Conservation (phyloP, 2,113 vertebrate species). For the Lepus europaeus region DNA sequence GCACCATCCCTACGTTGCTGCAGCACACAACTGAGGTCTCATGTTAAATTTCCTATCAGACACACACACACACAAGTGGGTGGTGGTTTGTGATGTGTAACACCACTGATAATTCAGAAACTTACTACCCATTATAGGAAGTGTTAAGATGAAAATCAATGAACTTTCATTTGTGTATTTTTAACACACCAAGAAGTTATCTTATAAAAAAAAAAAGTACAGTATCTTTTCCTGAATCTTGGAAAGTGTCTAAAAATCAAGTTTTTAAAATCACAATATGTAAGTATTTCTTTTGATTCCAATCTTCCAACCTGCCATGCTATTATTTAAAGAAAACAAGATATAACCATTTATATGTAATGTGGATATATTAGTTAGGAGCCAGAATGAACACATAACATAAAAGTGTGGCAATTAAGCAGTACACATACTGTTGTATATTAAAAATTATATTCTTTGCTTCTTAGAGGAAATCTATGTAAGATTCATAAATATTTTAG, state of each 20-base stretch:
- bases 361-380: background rate
- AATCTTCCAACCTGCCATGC: background rate
- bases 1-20: background rate
- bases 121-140: background rate
- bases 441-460: background rate
- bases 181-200: background rate
- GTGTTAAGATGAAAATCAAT: background rate
- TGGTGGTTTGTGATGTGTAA: background rate
- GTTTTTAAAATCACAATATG: background rate
- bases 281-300: background rate
- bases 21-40: background rate
- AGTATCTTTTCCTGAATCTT: background rate
- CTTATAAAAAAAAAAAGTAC: background rate
- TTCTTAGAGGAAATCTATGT: background rate
- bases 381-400: background rate
- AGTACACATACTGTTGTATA: background rate
- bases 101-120: background rate
- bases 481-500: background rate
- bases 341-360: background rate
- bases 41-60: background rate
- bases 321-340: background rate
- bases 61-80: background rate
- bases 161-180: background rate
- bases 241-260: background rate
- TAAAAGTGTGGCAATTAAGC: background rate